Conservation (phyloP, 2,888 invertebrate species). For the Crioceris asparagi region DNA sequence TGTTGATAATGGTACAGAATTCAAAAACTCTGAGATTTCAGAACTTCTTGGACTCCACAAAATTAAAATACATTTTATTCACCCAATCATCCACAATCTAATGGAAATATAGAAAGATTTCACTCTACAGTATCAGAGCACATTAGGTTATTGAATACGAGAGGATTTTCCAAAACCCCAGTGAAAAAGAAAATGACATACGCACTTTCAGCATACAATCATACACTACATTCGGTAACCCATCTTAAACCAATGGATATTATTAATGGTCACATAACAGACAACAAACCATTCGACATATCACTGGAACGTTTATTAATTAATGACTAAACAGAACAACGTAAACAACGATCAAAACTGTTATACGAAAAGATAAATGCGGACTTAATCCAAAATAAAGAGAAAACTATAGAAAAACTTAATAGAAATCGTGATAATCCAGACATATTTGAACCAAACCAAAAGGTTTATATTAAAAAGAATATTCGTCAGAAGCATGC, state of each 20-base stretch:
- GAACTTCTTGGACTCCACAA: too few species aligned
- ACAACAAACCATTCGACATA: conserved; percentile 4
- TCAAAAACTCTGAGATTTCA: conserved; percentile 18
- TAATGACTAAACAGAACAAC: conserved; percentile 3
- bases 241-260: conserved; percentile 6
- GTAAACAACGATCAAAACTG: conserved; percentile 1
- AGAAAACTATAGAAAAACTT: background rate
- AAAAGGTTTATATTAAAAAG: conserved; percentile 2
- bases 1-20: conserved; percentile 17
- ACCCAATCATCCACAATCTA: too few species aligned
- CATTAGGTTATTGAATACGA: too few species aligned
- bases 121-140: too few species aligned
- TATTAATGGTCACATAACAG: conserved; percentile 5
- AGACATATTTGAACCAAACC: conserved; percentile 1
- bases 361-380: background rate
- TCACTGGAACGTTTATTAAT: background rate
- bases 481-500: background rate
- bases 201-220: too few species aligned
- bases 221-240: conserved; percentile 6
- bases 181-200: too few species aligned
- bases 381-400: background rate
- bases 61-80: too few species aligned
- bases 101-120: too few species aligned
- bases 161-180: too few species aligned
- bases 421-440: conserved; percentile 1